phyloP scores from a whole-genome alignment of 2,888 invertebrate species.

The Cyclophora albipunctata region DNA sequence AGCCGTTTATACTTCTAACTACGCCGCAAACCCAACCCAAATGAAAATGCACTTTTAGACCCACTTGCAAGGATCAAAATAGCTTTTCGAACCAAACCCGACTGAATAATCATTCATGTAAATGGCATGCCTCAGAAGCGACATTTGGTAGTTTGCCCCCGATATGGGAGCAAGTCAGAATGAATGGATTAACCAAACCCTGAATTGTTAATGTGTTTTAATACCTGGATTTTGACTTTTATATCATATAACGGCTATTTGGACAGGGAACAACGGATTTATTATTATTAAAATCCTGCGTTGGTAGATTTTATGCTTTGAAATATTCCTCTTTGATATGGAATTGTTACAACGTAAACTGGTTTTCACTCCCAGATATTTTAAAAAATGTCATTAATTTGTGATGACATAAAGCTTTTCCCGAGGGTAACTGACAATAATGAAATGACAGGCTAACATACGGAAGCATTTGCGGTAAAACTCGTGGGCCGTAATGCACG shows the following conservation, averaged over 20 bases:
- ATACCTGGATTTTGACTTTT: conserved; percentile 17
- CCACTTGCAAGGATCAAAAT: conserved; percentile 28
- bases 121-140: conserved; percentile 56
- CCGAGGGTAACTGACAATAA: conserved; percentile 22
- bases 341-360: no score
- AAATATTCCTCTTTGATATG: conserved; percentile 2
- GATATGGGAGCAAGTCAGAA: conserved; percentile 44
- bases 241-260: background rate
- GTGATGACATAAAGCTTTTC: conserved; percentile 13
- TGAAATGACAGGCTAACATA: conserved; percentile 26
- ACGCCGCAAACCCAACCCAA: conserved; percentile 20
- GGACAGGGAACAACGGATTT: no score
- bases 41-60: conserved; percentile 30
- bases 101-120: conserved; percentile 65
- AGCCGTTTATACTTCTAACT: conserved; percentile 52
- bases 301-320: background rate
- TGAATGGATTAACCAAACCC: conserved; percentile 50
- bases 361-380: background rate
- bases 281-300: no score
- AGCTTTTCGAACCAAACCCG: conserved; percentile 21
- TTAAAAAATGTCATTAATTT: conserved; percentile 12
- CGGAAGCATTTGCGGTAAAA: conserved; percentile 24
- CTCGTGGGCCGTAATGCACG: conserved; percentile 19
- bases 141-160: conserved; percentile 57
- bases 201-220: conserved; percentile 42